Evolutionary conservation across 2,888 invertebrate genomes (phyloP), one percentile per base, ranked within the genome.

Genomic region (Ornithoptera priamus): DNA sequence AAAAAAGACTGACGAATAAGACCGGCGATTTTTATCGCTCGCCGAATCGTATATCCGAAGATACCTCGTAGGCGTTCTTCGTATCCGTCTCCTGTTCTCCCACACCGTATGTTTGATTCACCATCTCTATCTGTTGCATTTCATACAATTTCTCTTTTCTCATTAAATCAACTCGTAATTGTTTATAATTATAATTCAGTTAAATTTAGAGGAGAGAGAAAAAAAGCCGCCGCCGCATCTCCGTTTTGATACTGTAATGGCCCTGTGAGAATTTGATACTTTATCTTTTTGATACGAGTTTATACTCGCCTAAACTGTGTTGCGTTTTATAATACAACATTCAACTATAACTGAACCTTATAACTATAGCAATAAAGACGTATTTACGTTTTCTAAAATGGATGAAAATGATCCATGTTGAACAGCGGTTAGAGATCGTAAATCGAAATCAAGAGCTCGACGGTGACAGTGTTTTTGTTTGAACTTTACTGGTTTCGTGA

Each of bases 1-100:
- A 91, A 92, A 90, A 87, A 90, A 88, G 80, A 77, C 90, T 85
- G 90, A 92, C 92, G 92, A 92, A 92, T 92, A 88, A 92, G 87
- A 89, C 90, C 87, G 84, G 86, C 88, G 92, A 92, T 92, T 91
- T 90, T 90, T 90, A 92, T 92, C 92, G 84, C 86, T 84, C 84
- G 86, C 89, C 90, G 90, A 92, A 92, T 91, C 89, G 83, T 86
- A 85, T 84, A 86, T 82, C 85, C 85, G 84, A 88, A 86, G 89
- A 85, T 86, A 84, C 81, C 73, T 78, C 83, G 91, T 85, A 92
- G 92, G 92, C 92, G 92, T 90, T 86, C 78, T 86, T 85, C 81
- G 81, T 82, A 70, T 75, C 30, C 76, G 75, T 82, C 77, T 90
- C 89, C 80, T 83, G 81, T 78, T 90, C 85, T 77, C 77, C 76